Percentiles rank a stretch among this genome's conserved stretches.
Evolutionary conservation across 2,888 invertebrate species (phyloP).

Genomic region (Pollenia griseotomentosa): DNA sequence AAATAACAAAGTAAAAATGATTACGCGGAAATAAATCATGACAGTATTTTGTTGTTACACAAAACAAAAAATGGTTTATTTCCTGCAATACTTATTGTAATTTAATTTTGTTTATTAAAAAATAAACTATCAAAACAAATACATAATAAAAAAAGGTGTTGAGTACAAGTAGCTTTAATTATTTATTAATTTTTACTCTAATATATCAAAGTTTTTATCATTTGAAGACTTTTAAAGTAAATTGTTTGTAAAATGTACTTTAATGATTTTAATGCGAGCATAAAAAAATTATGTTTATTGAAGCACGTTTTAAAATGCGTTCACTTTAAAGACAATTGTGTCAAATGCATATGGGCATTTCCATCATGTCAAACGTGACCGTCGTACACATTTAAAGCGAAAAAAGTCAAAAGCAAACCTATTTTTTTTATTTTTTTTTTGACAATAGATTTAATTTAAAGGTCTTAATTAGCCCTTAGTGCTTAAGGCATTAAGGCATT

Average conservation of each 20-base stretch:
- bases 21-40: constrained; percentile 81
- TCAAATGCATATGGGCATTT: neutral
- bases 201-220: neutral
- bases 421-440: too few relatives aligned
- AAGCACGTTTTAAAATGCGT: constrained; percentile 46
- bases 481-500: too few relatives aligned
- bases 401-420: too few relatives aligned
- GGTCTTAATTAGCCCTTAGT: too few relatives aligned
- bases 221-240: neutral
- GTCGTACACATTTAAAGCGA: too few relatives aligned
- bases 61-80: constrained; percentile 17
- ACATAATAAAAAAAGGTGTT: constrained; percentile 36
- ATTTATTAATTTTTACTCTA: neutral
- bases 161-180: neutral
- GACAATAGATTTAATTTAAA: too few relatives aligned
- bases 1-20: constrained; percentile 45
- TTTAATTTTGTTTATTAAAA: constrained; percentile 5
- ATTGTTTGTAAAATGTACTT: constrained; percentile 36
- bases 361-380: too few relatives aligned
- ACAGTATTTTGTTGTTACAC: constrained; percentile 57
- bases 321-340: constrained; percentile 5
- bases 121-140: neutral
- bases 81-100: neutral
- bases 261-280: constrained; percentile 30
- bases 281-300: constrained; percentile 14